These are phyloP conservation scores for Pangasius sanitwongsei DNA, from an alignment of 2,797 vertebrate genomes.

Conservation along the genomic window DNA sequence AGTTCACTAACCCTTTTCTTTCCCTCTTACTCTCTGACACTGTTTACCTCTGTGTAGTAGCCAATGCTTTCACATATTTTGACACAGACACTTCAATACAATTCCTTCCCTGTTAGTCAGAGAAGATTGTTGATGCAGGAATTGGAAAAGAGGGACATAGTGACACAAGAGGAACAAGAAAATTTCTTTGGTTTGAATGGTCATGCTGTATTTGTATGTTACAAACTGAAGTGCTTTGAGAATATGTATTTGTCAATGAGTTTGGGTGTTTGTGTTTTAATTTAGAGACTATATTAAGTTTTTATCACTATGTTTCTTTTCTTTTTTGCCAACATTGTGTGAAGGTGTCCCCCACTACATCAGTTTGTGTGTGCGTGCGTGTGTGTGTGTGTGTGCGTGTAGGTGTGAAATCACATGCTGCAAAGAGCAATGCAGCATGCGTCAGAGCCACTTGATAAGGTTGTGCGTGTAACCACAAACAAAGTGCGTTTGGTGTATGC, in stretches of 20 bases:
- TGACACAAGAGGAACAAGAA: background rate
- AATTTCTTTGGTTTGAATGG: background rate
- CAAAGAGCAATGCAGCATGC: conserved; percentile 26
- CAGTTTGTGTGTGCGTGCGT: background rate
- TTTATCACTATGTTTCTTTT: background rate
- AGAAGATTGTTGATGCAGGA: background rate
- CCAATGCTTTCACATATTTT: conserved; percentile 1
- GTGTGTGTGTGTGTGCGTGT: background rate
- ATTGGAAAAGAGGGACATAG: background rate
- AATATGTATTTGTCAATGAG: background rate
- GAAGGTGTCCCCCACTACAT: background rate
- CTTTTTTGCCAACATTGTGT: background rate
- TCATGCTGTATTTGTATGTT: background rate
- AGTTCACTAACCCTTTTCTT: background rate
- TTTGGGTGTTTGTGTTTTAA: background rate
- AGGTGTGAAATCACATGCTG: conserved; percentile 30
- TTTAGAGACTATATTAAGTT: background rate
- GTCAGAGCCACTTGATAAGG: conserved; percentile 34
- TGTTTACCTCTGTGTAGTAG: background rate
- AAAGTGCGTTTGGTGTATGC: background rate
- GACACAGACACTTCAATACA: background rate
- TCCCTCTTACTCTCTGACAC: background rate
- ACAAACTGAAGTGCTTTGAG: background rate
- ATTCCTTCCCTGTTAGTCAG: conserved; percentile 22
- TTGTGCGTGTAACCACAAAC: conserved; percentile 48